Conservation (phyloP, 2,113 vertebrate species). For the Tachuris rubrigastra region DNA sequence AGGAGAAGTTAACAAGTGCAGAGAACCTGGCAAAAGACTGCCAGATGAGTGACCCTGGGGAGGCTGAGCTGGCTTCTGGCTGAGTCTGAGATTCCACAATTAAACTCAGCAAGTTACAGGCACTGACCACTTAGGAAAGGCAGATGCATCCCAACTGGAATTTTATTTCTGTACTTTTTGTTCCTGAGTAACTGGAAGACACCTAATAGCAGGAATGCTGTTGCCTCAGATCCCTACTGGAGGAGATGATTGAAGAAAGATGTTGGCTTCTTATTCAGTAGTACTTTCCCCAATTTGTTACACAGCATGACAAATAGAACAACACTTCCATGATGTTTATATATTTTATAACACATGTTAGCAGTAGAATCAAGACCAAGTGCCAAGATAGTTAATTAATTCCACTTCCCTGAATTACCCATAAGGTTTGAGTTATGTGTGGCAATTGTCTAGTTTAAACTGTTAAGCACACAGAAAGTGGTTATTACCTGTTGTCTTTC, state of each 20-base stretch:
- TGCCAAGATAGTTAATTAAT: constrained; percentile 62
- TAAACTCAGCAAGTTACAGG: neutral
- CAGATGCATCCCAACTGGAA: neutral
- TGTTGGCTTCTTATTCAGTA: neutral
- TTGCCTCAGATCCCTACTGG: neutral
- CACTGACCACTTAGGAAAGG: neutral
- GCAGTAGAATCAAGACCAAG: constrained; percentile 15
- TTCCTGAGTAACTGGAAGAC: neutral
- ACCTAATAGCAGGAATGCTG: neutral
- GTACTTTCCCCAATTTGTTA: neutral
- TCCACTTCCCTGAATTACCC: constrained; percentile 46
- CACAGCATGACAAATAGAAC: constrained; percentile 14
- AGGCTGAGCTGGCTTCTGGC: neutral
- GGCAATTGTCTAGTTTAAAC: constrained; percentile 25
- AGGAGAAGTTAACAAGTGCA: neutral
- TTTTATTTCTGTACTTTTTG: neutral
- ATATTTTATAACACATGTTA: constrained; percentile 41
- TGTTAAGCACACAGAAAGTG: neutral
- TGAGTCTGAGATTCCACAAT: neutral
- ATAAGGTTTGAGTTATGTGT: constrained; percentile 30
- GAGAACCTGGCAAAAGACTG: neutral
- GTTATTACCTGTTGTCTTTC: neutral
- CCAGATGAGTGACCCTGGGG: neutral
- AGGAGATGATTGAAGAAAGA: neutral
- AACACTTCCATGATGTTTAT: constrained; percentile 34